These are phyloP conservation scores for Chaetops frenatus DNA, from an alignment of 2,113 vertebrate species.

Conservation along the genomic window DNA sequence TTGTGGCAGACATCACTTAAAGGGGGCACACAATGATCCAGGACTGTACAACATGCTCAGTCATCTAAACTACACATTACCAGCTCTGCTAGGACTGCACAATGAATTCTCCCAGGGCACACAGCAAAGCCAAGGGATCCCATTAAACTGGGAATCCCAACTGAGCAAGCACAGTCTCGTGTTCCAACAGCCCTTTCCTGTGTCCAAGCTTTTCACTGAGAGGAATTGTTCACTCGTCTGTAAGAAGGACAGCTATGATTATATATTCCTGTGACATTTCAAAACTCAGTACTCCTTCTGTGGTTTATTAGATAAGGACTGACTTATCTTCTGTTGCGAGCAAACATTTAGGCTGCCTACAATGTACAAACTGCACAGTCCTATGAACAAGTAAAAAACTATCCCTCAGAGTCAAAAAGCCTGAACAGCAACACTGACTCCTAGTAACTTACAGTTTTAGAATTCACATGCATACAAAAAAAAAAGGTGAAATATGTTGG, in stretches of 20 bases:
- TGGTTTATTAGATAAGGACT: neutral
- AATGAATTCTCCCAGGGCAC: neutral
- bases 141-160: neutral
- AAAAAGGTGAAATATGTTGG: neutral
- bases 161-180: neutral
- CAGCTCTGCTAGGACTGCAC: neutral
- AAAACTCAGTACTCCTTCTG: neutral
- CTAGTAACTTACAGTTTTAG: neutral
- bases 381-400: neutral
- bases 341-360: neutral
- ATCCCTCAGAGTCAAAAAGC: neutral
- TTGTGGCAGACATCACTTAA: neutral
- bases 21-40: neutral
- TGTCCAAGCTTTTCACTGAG: neutral
- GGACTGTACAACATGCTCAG: neutral
- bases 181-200: neutral
- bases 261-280: neutral
- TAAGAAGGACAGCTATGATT: neutral
- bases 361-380: neutral
- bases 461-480: neutral
- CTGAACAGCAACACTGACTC: neutral
- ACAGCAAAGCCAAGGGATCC: neutral
- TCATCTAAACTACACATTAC: neutral
- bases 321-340: neutral
- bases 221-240: neutral